A percentile compares a stretch with the other conserved stretches of the same genome.
Conservation (phyloP, 2,113 vertebrate genomes). For the Hystrix cristata region DNA sequence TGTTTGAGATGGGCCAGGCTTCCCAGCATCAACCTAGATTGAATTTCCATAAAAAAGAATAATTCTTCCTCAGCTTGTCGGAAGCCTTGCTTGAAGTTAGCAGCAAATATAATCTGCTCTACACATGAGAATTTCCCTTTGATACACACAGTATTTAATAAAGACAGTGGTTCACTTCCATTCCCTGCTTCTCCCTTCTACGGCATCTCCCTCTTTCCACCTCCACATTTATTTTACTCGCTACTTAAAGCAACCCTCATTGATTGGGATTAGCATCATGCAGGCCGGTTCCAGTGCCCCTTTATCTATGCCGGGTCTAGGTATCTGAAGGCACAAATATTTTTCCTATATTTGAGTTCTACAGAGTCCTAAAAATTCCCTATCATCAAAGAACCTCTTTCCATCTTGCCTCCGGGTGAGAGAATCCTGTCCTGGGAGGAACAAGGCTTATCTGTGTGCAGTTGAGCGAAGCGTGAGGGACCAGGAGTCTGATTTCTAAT, state of each 20-base stretch:
- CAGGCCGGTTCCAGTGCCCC: neutral
- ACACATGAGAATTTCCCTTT: slow-evolving; percentile 36
- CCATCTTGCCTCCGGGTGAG: neutral
- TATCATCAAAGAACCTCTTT: neutral
- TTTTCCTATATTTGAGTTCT: neutral
- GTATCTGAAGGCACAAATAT: neutral
- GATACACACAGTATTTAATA: slow-evolving; percentile 36
- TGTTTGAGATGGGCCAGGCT: slow-evolving; percentile 54
- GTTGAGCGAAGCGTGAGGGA: neutral
- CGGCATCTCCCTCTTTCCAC: neutral
- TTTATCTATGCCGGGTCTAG: neutral
- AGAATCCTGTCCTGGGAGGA: neutral
- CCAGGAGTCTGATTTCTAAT: neutral
- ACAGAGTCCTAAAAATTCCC: neutral
- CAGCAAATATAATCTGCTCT: slow-evolving; percentile 56
- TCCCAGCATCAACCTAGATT: slow-evolving; percentile 56
- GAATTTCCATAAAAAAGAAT: slow-evolving; percentile 68
- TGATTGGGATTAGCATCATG: neutral
- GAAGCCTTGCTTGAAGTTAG: slow-evolving; percentile 55
- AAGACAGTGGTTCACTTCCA: slow-evolving; percentile 6
- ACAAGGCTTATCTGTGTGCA: neutral
- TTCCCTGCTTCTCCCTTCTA: neutral
- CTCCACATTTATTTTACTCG: neutral
- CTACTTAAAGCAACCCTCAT: neutral
- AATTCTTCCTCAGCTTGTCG: slow-evolving; percentile 36